Evolutionary conservation across 2,113 vertebrate genomes (phyloP).

Genomic region (Eubucco bourcierii): DNA sequence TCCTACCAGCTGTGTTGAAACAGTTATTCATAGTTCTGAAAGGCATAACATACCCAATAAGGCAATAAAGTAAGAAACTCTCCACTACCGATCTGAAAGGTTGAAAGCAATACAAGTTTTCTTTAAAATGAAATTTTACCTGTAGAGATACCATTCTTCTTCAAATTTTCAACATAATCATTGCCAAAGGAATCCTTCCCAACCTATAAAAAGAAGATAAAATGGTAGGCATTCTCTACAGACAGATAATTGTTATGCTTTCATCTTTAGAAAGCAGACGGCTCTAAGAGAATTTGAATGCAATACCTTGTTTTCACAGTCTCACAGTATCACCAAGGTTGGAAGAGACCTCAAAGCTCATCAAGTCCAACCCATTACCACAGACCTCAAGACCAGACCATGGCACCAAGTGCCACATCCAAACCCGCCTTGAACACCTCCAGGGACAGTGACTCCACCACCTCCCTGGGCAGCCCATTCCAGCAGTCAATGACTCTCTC

Average conservation of each 20-base stretch:
- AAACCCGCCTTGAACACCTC: too few species aligned
- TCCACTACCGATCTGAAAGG: not conserved
- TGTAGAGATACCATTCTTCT: conserved; percentile 88
- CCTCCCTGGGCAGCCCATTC: too few species aligned
- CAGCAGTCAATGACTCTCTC: too few species aligned
- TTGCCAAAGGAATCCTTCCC: conserved; percentile 96
- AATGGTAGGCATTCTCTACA: not conserved
- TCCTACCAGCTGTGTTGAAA: not conserved
- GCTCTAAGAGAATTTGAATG: conserved; percentile 35
- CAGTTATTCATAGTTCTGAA: not conserved
- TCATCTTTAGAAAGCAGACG: conserved; percentile 48
- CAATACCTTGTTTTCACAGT: not conserved
- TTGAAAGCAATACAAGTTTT: not conserved
- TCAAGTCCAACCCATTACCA: too few species aligned
- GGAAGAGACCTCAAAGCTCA: too few species aligned
- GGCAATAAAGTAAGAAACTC: not conserved
- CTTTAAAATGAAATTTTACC: conserved; percentile 77
- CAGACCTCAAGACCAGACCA: too few species aligned
- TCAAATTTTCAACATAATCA: conserved; percentile 94
- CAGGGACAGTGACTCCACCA: too few species aligned
- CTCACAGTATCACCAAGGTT: too few species aligned
- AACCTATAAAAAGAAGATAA: conserved; percentile 80
- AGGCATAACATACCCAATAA: not conserved
- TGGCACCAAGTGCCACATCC: too few species aligned
- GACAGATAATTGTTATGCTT: not conserved